Conservation (phyloP, 2,888 invertebrate genomes). For the Eulithis testata region DNA sequence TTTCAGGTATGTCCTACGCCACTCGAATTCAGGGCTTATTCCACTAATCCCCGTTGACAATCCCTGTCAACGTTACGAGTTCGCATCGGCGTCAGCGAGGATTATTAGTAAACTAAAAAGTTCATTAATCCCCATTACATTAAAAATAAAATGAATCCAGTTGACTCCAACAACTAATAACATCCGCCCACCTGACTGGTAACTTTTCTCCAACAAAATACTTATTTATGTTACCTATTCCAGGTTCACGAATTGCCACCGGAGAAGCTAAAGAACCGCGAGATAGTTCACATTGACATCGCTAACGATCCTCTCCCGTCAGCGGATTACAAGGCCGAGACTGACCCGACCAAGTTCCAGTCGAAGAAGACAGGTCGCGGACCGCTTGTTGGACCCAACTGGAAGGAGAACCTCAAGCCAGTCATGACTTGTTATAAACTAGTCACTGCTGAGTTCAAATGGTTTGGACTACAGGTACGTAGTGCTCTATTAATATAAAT, state of each 20-base stretch:
- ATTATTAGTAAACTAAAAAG: no score
- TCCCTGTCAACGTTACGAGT: no score
- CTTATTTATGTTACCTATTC: background rate
- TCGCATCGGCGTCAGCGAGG: no score
- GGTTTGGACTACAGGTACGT: slow-evolving; percentile 95
- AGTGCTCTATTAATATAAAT: no score
- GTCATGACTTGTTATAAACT: slow-evolving; percentile 99
- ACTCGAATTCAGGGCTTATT: no score
- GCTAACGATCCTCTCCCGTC: slow-evolving; percentile 93
- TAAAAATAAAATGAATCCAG: no score
- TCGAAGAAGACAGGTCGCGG: slow-evolving; percentile 97
- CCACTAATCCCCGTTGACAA: no score
- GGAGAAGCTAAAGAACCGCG: slow-evolving; percentile 94
- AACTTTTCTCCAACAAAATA: no score
- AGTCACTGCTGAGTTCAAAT: slow-evolving; percentile 98
- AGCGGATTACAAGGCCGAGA: slow-evolving; percentile 93
- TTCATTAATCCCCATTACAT: no score
- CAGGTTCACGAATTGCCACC: slow-evolving; percentile 96
- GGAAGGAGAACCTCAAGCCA: slow-evolving; percentile 91
- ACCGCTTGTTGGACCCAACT: slow-evolving; percentile 91
- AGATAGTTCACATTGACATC: slow-evolving; percentile 97
- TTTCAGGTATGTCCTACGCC: background rate
- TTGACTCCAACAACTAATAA: no score
- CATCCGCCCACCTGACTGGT: no score
- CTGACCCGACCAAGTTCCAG: slow-evolving; percentile 89